A percentile compares a stretch with the other conserved stretches of the same genome.
These are phyloP conservation scores for Ceratitis capitata DNA, from an alignment of 1,140 invertebrate genomes.

Conservation along the genomic window DNA sequence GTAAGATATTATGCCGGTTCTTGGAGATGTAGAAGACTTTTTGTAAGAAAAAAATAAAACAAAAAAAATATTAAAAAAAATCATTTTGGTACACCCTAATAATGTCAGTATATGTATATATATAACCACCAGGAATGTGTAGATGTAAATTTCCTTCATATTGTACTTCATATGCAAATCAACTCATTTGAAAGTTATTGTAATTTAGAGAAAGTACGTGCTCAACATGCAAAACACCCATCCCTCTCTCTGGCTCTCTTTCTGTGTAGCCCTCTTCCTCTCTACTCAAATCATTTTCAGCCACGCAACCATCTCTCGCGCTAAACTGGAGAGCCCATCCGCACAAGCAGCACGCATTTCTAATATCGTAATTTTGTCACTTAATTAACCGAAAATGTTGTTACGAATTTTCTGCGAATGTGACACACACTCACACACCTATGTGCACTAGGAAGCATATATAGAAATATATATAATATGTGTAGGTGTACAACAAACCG, in stretches of 20 bases:
- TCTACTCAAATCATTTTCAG: too few species aligned
- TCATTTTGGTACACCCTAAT: too few species aligned
- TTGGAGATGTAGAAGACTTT: too few species aligned
- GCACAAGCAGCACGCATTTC: background rate
- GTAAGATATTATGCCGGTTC: too few species aligned
- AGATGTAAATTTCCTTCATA: background rate
- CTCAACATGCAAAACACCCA: background rate
- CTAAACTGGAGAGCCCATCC: background rate
- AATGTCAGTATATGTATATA: too few species aligned
- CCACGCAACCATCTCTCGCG: background rate
- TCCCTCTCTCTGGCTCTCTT: too few species aligned
- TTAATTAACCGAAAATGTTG: constrained; percentile 25
- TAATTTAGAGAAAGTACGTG: constrained; percentile 14
- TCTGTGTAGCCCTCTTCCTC: too few species aligned
- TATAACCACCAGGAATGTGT: too few species aligned
- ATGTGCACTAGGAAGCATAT: background rate
- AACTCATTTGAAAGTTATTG: constrained; percentile 5
- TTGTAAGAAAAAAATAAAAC: too few species aligned
- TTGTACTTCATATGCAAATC: constrained; percentile 1
- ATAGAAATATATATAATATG: too few species aligned
- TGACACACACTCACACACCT: background rate
- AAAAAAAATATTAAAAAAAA: too few species aligned
- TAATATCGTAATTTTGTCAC: constrained; percentile 26
- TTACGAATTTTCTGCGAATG: background rate
- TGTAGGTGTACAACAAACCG: background rate